These are phyloP conservation scores for Drosophila diplacantha DNA, from an alignment of 2,888 invertebrate genomes.

Conservation along the genomic window DNA sequence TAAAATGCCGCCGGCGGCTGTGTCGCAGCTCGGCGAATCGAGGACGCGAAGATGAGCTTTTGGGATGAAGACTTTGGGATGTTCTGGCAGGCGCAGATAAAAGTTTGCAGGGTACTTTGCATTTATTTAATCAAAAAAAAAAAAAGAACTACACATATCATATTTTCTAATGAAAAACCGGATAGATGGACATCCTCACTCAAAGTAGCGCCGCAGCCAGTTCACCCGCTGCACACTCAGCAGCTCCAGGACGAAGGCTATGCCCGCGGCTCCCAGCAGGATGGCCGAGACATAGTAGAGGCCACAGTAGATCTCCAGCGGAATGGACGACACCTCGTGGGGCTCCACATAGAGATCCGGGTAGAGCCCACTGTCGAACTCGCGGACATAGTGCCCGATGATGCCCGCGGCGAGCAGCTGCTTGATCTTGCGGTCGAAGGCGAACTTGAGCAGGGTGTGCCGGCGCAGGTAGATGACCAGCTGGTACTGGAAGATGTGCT, in stretches of 20 bases:
- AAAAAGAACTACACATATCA: not conserved
- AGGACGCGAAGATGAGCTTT: slow-evolving; percentile 18
- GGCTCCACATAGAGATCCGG: not conserved
- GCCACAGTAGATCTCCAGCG: slow-evolving; percentile 41
- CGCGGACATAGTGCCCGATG: slow-evolving; percentile 34
- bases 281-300: slow-evolving; percentile 31
- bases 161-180: not conserved
- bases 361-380: slow-evolving; percentile 27
- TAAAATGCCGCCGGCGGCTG: slow-evolving; percentile 47
- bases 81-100: not conserved
- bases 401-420: slow-evolving; percentile 63
- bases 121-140: not conserved
- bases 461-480: slow-evolving; percentile 63
- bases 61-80: not conserved
- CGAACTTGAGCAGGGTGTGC: slow-evolving; percentile 56
- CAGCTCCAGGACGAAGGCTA: slow-evolving; percentile 48
- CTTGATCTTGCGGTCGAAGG: slow-evolving; percentile 63
- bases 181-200: not conserved
- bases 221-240: slow-evolving; percentile 31
- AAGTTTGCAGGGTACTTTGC: not conserved
- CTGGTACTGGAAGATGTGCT: slow-evolving; percentile 61
- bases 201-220: slow-evolving; percentile 43
- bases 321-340: slow-evolving; percentile 26
- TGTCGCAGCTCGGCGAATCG: slow-evolving; percentile 33
- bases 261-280: slow-evolving; percentile 19